These are phyloP conservation scores for Brachyalestes nurse DNA, from an alignment of 2,797 vertebrate species.

Conservation along the genomic window DNA sequence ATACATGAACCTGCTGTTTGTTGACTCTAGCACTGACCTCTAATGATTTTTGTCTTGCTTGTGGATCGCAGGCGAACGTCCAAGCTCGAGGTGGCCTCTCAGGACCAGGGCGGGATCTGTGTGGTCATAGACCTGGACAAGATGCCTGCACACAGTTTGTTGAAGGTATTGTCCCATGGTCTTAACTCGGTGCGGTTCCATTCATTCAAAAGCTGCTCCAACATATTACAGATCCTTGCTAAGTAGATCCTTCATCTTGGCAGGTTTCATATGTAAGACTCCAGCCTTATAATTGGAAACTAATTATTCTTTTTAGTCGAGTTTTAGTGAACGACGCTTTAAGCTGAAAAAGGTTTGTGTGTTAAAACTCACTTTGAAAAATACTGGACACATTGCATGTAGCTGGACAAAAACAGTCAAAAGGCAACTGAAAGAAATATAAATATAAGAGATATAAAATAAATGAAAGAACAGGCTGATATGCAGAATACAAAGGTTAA, in stretches of 20 bases:
- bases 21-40: background rate
- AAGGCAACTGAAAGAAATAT: too few relatives aligned
- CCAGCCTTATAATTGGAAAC: background rate
- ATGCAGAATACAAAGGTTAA: too few relatives aligned
- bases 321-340: background rate
- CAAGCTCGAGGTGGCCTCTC: slow-evolving; percentile 82
- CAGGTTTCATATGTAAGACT: background rate
- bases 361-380: background rate
- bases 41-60: slow-evolving; percentile 12
- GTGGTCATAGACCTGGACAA: slow-evolving; percentile 91
- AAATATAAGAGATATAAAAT: too few relatives aligned
- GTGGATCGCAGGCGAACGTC: slow-evolving; percentile 72
- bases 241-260: background rate
- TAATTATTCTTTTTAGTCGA: background rate
- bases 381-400: too few relatives aligned
- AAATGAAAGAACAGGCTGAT: too few relatives aligned
- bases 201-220: background rate
- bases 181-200: background rate
- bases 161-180: slow-evolving; percentile 79
- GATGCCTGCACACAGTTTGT: slow-evolving; percentile 88
- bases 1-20: background rate
- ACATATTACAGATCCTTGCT: background rate
- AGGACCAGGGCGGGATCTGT: slow-evolving; percentile 87
- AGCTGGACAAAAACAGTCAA: too few relatives aligned
- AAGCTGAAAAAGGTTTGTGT: background rate